Evolutionary conservation across 2,113 vertebrate genomes (phyloP).

Genomic region (Heterotis niloticus): DNA sequence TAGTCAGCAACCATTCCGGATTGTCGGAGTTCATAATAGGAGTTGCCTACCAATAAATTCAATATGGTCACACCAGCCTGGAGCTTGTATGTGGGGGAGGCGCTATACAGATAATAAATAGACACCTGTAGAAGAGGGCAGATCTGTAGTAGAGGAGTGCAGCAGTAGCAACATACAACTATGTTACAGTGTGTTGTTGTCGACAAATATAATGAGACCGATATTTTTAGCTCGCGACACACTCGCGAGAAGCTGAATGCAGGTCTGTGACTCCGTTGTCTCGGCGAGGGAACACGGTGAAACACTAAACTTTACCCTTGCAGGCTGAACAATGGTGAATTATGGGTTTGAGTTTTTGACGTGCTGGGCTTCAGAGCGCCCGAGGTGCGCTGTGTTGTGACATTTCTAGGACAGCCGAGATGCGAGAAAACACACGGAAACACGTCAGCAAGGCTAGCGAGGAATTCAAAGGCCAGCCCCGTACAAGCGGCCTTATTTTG

Average conservation of each 20-base stretch:
- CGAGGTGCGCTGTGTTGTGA: not conserved
- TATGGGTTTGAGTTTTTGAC: not conserved
- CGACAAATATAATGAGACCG: not conserved
- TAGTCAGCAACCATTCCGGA: not conserved
- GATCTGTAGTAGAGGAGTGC: not conserved
- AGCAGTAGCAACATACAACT: not conserved
- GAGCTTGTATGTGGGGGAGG: too few species aligned
- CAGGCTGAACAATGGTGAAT: not conserved
- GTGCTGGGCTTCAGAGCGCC: not conserved
- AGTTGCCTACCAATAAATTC: not conserved
- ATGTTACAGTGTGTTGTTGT: not conserved
- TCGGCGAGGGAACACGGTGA: not conserved
- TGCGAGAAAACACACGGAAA: not conserved
- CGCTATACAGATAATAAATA: not conserved
- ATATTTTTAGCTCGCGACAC: not conserved
- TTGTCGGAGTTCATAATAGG: not conserved
- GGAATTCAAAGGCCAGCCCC: constrained; percentile 3
- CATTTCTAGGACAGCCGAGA: constrained; percentile 14
- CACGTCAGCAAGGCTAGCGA: not conserved
- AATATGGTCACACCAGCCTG: not conserved
- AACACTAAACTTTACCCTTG: not conserved
- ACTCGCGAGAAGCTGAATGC: not conserved
- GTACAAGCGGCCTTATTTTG: constrained; percentile 1
- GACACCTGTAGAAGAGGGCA: not conserved
- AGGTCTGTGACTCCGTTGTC: not conserved